Evolutionary conservation across 2,113 vertebrate genomes (phyloP), one percentile per base, ranked within the genome.

Genomic region (Recurvirostra avosetta): DNA sequence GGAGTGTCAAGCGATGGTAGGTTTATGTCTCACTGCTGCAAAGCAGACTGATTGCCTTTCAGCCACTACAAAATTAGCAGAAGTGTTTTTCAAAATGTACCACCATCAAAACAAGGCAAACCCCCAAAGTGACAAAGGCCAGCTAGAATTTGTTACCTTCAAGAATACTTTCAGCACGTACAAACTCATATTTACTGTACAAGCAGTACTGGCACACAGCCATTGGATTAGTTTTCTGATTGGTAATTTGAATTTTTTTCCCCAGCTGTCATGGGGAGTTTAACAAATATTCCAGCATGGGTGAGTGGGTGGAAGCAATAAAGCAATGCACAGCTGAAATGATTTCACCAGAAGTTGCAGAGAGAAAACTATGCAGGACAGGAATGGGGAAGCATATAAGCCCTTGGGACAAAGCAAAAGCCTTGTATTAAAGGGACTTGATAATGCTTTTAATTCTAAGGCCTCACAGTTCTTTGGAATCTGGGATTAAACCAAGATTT

Each of bases 291-390:
- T 72, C 30, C 2, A 82, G 95, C 66, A 63, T 41, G 68, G 73
- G 56, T 83, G 94, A 96, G 82, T 83, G 90, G 85, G 90, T 94
- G 75, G 92, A 79, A 93, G 92, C 86, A 96, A 94, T 92, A 92
- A 83, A 77, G 91, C 92, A 78, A 88, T 73, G 81, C 88, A 91
- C 56, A 87, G 91, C 88, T 89, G 88, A 93, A 96, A 93, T 83
- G 50, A 81, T 55, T 87, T 73, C 73, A 90, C 84, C 36, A 91
- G 84, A 92, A 95, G 86, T 18, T 88, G 38, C 87, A 79, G 77
- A 52, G 73, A 47, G 36, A 79, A 92, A 95, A 86, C 45, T 45
- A 61, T 47, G 86, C 96, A 85, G 78, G 77, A 88, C 55, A 80
- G 80, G 86, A 97, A 94, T 12, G 4, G 36, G 49, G 95, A 32